Evolutionary conservation across 30 jellyfish, hydroid and myxozoan species (phyloP).

Genomic region (Kudoa iwatai): DNA sequence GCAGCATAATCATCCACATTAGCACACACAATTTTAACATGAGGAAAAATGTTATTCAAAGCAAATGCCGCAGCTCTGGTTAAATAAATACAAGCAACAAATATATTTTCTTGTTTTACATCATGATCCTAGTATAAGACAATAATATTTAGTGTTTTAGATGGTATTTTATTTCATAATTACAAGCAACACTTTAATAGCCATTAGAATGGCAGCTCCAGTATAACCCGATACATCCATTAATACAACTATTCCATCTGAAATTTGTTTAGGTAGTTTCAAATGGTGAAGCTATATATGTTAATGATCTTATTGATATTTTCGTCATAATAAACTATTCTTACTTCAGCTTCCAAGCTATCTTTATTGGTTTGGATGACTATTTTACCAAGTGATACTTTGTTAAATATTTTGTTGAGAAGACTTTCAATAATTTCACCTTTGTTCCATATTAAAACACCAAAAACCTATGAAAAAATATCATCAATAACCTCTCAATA

Average conservation of each 20-base stretch:
- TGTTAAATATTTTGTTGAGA: slow-evolving; percentile 29
- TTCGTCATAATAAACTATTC: too few species aligned
- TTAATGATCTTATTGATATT: too few species aligned
- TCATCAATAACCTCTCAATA: too few species aligned
- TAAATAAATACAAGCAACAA: slow-evolving; percentile 44
- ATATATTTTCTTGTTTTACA: slow-evolving; percentile 50
- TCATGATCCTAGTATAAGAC: slow-evolving; percentile 45
- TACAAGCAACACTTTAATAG: slow-evolving; percentile 58
- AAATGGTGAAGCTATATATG: slow-evolving; percentile 68
- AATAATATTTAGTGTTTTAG: too few species aligned
- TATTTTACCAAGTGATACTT: slow-evolving; percentile 47
- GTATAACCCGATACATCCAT: slow-evolving; percentile 95
- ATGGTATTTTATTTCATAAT: too few species aligned
- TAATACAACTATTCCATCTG: slow-evolving; percentile 21
- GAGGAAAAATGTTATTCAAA: too few species aligned
- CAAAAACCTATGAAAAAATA: too few species aligned
- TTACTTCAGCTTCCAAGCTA: slow-evolving; percentile 71
- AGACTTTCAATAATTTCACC: slow-evolving; percentile 96
- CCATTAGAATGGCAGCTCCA: slow-evolving; percentile 95
- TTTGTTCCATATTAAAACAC: slow-evolving; percentile 56
- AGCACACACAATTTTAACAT: too few species aligned
- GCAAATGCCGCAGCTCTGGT: slow-evolving; percentile 74
- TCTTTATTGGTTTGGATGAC: slow-evolving; percentile 43
- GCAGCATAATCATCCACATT: too few species aligned
- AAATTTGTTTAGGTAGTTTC: slow-evolving; percentile 46